A percentile compares a stretch with the other conserved stretches of the same genome.
phyloP scores from a whole-genome alignment of 2,888 invertebrate genomes.

The Venusia cambrica region DNA sequence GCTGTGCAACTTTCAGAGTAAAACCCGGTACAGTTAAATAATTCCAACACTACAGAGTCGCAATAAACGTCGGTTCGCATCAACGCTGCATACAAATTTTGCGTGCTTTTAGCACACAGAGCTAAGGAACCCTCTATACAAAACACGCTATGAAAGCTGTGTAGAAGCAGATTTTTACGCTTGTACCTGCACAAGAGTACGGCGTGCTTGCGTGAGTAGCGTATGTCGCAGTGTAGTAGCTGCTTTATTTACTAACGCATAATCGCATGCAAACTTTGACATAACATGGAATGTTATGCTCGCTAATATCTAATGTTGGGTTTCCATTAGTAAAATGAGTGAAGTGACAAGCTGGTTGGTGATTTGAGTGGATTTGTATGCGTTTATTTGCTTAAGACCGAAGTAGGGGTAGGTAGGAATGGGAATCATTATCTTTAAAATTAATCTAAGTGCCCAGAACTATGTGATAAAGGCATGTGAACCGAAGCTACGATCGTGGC shows the following conservation, averaged over 20 bases:
- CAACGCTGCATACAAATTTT: conserved; percentile 63
- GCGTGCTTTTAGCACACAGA: conserved; percentile 39
- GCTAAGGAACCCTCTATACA: conserved; percentile 41
- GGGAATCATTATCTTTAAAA: too few relatives aligned
- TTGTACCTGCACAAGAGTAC: too few relatives aligned
- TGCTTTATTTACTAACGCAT: conserved; percentile 30
- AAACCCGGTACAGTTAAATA: conserved; percentile 40
- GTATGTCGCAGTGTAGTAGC: too few relatives aligned
- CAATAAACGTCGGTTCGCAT: conserved; percentile 55
- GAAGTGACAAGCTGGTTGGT: conserved; percentile 23
- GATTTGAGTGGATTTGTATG: conserved; percentile 1
- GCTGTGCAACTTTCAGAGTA: conserved; percentile 22
- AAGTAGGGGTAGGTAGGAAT: too few relatives aligned
- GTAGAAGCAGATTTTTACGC: too few relatives aligned
- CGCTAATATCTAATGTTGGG: conserved; percentile 25
- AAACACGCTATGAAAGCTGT: too few relatives aligned
- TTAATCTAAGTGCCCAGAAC: too few relatives aligned
- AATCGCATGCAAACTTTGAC: conserved; percentile 35
- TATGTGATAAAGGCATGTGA: too few relatives aligned
- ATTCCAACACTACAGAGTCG: conserved; percentile 42
- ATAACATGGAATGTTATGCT: conserved; percentile 31
- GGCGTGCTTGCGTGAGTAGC: too few relatives aligned
- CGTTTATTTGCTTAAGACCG: too few relatives aligned
- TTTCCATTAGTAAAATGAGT: conserved; percentile 31
- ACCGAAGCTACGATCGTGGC: too few relatives aligned